These are phyloP conservation scores for Pseudorasbora parva DNA, from an alignment of 2,113 vertebrate genomes.

Conservation along the genomic window DNA sequence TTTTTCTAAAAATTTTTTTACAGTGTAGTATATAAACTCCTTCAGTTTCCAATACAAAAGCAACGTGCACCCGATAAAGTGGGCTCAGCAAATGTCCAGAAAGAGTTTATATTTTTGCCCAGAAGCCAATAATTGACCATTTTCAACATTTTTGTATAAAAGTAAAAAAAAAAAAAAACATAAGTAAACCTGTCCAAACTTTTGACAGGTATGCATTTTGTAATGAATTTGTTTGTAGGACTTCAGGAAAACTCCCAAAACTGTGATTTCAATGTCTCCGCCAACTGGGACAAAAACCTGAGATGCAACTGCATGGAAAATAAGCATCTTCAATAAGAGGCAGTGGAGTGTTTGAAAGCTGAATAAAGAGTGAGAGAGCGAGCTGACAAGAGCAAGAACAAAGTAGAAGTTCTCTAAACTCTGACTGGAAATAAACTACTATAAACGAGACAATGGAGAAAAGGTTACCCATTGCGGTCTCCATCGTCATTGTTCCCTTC, in stretches of 20 bases:
- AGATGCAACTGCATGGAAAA: neutral
- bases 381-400: neutral
- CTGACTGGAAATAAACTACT: neutral
- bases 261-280: neutral
- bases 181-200: too few relatives aligned
- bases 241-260: neutral
- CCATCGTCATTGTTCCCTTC: neutral
- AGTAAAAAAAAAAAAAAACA: too few relatives aligned
- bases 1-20: too few relatives aligned
- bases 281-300: neutral
- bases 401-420: neutral
- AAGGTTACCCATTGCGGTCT: too few relatives aligned
- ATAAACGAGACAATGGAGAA: neutral
- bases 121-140: neutral
- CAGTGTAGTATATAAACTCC: too few relatives aligned
- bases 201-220: neutral
- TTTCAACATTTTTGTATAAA: neutral
- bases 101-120: too few relatives aligned
- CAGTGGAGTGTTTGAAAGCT: conserved; percentile 6
- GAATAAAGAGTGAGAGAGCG: neutral
- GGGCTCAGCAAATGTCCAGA: neutral
- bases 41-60: too few relatives aligned
- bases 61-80: neutral
- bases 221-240: neutral
- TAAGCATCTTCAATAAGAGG: neutral